Evolutionary conservation across 2,113 vertebrate genomes (phyloP).

Genomic region (Macquaria ambigua): DNA sequence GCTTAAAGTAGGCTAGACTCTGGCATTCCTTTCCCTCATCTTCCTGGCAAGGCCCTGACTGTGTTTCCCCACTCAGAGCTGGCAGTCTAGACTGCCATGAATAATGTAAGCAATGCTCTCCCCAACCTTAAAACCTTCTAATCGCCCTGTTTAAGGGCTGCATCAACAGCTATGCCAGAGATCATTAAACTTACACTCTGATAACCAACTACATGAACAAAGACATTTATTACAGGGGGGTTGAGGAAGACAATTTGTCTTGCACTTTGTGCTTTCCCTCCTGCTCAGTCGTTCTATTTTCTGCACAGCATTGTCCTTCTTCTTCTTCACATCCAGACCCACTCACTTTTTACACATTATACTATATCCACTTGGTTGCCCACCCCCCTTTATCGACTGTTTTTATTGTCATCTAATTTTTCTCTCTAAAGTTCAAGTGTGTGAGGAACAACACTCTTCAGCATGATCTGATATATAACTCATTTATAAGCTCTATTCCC

Average conservation of each 20-base stretch:
- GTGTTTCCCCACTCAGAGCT: constrained; percentile 67
- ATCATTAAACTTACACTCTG: constrained; percentile 71
- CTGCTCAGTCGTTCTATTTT: neutral
- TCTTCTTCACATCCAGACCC: neutral
- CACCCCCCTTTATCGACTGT: neutral
- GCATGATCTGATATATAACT: neutral
- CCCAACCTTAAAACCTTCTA: constrained; percentile 68
- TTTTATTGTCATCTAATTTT: neutral
- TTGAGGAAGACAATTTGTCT: constrained; percentile 22
- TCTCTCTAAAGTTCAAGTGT: constrained; percentile 2
- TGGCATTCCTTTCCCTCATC: constrained; percentile 63
- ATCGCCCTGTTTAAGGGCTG: constrained; percentile 73
- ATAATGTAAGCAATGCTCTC: constrained; percentile 77
- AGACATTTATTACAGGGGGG: constrained; percentile 45
- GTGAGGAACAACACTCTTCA: neutral
- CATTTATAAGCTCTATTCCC: constrained; percentile 10
- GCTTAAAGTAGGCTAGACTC: constrained; percentile 50
- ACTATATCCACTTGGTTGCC: neutral
- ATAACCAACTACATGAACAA: constrained; percentile 51
- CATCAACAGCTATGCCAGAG: constrained; percentile 63
- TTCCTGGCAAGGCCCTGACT: constrained; percentile 69
- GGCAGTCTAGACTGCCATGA: constrained; percentile 76
- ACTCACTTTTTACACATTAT: neutral
- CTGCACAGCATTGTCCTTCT: constrained; percentile 3
- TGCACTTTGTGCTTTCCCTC: constrained; percentile 21